Evolutionary conservation across 2,113 vertebrate genomes (phyloP).

Genomic region (Trichomycterus rosablanca): DNA sequence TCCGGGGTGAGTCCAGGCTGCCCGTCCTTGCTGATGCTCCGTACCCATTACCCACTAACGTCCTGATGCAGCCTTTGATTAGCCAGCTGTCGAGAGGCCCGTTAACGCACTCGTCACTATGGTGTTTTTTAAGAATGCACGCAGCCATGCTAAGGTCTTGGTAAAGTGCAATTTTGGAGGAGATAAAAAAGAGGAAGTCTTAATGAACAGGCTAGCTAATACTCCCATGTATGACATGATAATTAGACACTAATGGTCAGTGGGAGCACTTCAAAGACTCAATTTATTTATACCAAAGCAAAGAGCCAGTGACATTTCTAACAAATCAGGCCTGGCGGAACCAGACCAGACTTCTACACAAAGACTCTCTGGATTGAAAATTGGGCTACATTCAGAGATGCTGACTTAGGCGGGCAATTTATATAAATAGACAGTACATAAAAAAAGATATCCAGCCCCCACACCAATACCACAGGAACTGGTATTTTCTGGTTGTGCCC

Average conservation of each 20-base stretch:
- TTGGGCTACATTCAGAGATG: no score
- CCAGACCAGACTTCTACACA: no score
- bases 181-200: constrained; percentile 60
- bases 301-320: constrained; percentile 50
- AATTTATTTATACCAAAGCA: constrained; percentile 55
- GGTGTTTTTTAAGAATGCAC: constrained; percentile 45
- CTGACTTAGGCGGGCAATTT: no score
- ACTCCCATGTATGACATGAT: constrained; percentile 64
- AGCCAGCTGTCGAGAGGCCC: constrained; percentile 57
- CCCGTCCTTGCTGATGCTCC: constrained; percentile 47
- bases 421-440: no score
- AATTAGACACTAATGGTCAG: constrained; percentile 64
- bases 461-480: no score
- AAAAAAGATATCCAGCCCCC: no score
- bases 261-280: constrained; percentile 67
- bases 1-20: not conserved
- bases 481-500: no score
- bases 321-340: no score
- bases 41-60: no score
- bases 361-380: no score
- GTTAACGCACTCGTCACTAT: constrained; percentile 43
- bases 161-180: constrained; percentile 54
- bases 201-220: no score
- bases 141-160: constrained; percentile 51
- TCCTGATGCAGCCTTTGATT: constrained; percentile 68